Conservation (phyloP, 2,797 vertebrate species). For the Cheirogaleus major region DNA sequence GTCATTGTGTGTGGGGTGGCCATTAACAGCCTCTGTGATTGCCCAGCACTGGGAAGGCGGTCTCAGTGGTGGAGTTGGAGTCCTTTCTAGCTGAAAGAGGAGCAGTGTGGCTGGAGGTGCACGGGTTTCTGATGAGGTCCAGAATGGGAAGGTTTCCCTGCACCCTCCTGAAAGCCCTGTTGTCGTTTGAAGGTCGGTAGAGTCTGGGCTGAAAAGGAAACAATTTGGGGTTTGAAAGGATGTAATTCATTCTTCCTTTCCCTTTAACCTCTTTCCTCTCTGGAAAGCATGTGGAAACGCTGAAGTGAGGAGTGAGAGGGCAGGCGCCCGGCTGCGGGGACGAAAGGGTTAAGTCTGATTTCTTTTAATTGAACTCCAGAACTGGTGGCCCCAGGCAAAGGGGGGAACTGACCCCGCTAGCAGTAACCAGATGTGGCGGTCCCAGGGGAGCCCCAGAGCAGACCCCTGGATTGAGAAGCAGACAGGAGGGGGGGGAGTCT, state of each 20-base stretch:
- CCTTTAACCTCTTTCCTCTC: slow-evolving; percentile 83
- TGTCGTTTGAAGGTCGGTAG: slow-evolving; percentile 76
- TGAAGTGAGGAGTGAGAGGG: slow-evolving; percentile 37
- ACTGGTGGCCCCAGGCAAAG: slow-evolving; percentile 96
- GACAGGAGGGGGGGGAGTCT: slow-evolving; percentile 78
- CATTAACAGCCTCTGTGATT: neutral
- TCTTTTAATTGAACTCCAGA: slow-evolving; percentile 96
- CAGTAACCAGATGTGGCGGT: slow-evolving; percentile 99
- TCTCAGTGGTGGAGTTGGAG: neutral
- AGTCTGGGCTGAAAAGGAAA: slow-evolving; percentile 85
- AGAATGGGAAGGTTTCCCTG: slow-evolving; percentile 28
- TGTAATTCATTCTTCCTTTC: slow-evolving; percentile 85
- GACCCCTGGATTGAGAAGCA: slow-evolving; percentile 87
- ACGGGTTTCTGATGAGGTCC: neutral
- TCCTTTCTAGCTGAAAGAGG: neutral
- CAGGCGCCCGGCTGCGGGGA: slow-evolving; percentile 68
- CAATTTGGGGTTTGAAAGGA: slow-evolving; percentile 85
- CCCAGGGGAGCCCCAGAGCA: slow-evolving; percentile 90
- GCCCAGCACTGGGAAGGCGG: slow-evolving; percentile 17
- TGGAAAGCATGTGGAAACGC: slow-evolving; percentile 70
- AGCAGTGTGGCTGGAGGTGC: neutral
- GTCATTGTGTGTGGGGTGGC: neutral
- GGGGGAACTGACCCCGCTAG: slow-evolving; percentile 96
- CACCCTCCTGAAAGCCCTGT: slow-evolving; percentile 62
- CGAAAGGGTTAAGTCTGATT: slow-evolving; percentile 96